phyloP scores from a whole-genome alignment of 2,113 vertebrate genomes.

The Uria lomvia region DNA sequence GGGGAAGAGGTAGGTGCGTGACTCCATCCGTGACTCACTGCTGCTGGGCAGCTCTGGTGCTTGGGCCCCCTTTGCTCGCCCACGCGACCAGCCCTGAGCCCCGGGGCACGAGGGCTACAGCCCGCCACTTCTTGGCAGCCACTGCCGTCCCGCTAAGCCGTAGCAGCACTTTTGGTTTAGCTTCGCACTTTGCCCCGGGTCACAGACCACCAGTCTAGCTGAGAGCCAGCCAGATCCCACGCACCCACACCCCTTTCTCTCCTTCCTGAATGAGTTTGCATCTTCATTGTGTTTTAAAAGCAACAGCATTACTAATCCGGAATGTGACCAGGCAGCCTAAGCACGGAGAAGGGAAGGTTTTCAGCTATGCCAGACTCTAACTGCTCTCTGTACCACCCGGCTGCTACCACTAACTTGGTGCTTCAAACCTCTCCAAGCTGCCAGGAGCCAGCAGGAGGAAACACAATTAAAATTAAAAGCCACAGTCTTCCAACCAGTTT shows the following conservation, averaged over 20 bases:
- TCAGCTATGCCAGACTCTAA: neutral
- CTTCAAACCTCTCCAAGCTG: neutral
- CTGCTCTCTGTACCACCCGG: neutral
- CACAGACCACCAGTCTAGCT: neutral
- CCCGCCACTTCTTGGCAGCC: neutral
- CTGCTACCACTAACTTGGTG: neutral
- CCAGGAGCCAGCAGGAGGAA: neutral
- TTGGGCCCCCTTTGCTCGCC: neutral
- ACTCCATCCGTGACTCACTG: neutral
- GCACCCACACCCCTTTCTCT: neutral
- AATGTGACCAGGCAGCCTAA: neutral
- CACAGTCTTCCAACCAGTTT: neutral
- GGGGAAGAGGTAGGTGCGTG: neutral
- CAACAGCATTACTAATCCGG: neutral
- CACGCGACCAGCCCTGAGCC: rapidly evolving
- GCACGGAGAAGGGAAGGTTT: neutral
- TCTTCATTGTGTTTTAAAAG: neutral
- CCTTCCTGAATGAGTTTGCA: neutral
- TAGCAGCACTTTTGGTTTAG: neutral
- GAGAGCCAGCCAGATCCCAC: neutral
- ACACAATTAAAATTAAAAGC: neutral
- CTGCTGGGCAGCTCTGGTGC: neutral
- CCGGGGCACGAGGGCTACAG: rapidly evolving
- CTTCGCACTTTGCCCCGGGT: rapidly evolving
- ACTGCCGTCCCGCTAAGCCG: rapidly evolving